Percentiles rank a stretch among this genome's conserved stretches.
Conservation (phyloP, 2,113 vertebrate species). For the Pteronura brasiliensis region DNA sequence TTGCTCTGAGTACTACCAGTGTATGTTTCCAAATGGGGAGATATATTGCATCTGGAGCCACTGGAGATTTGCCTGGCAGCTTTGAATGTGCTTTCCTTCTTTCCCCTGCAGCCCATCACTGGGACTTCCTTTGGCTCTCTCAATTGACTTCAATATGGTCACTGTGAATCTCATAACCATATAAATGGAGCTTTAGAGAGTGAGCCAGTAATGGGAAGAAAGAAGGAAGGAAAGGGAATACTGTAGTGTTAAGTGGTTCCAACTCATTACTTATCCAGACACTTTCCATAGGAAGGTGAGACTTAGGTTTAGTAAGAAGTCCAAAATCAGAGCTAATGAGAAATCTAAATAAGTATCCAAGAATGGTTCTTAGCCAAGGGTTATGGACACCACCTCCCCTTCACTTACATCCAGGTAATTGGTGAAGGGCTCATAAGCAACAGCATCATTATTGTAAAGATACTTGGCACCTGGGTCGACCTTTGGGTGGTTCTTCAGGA, state of each 20-base stretch:
- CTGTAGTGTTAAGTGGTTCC: background rate
- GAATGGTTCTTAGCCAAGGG: background rate
- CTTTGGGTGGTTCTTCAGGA: background rate
- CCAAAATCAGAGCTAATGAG: background rate
- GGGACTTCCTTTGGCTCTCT: background rate
- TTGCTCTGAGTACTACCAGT: background rate
- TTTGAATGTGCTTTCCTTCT: background rate
- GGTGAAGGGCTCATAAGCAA: conserved; percentile 45
- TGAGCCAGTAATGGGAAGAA: background rate
- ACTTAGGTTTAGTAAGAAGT: background rate
- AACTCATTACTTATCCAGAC: background rate
- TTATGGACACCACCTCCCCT: background rate
- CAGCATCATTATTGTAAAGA: background rate
- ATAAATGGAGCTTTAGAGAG: background rate
- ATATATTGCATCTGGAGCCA: background rate
- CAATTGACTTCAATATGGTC: background rate
- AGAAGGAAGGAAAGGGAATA: background rate
- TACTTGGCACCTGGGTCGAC: conserved; percentile 1
- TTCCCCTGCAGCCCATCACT: background rate
- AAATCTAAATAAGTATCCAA: background rate
- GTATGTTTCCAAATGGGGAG: background rate
- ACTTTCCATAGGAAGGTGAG: background rate
- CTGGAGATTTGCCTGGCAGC: background rate
- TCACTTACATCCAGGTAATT: conserved; percentile 28
- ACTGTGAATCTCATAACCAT: background rate